Conservation (phyloP, 2,888 invertebrate species). For the Liodrosophila aerea region DNA sequence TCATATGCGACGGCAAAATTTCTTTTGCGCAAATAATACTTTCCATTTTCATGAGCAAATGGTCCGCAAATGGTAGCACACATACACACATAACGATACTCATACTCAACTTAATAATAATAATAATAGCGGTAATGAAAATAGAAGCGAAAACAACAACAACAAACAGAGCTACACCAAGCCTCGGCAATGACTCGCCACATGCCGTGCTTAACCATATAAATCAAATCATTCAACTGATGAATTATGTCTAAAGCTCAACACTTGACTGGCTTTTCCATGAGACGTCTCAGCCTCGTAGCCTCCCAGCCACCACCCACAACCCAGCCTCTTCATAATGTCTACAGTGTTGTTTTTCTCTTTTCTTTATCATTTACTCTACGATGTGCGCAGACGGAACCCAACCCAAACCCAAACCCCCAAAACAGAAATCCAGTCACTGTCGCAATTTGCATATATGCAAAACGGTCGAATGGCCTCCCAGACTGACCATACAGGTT, state of each 20-base stretch:
- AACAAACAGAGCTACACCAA: constrained; percentile 19
- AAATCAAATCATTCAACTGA: constrained; percentile 78
- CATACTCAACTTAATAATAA: constrained; percentile 40
- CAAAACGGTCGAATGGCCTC: constrained; percentile 40
- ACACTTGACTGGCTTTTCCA: constrained; percentile 69
- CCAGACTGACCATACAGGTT: constrained; percentile 8
- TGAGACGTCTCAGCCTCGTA: constrained; percentile 11
- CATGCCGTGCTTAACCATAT: constrained; percentile 74
- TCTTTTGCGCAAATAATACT: constrained; percentile 69
- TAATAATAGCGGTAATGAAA: constrained; percentile 27
- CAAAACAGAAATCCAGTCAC: no score
- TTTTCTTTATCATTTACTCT: no score
- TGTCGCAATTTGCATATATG: constrained; percentile 62
- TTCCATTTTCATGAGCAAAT: constrained; percentile 72
- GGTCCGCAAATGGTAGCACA: constrained; percentile 54
- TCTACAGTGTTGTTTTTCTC: neutral
- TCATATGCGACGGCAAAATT: constrained; percentile 53
- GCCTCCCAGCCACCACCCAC: constrained; percentile 11
- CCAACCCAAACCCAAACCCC: constrained; percentile 10
- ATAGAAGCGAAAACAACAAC: constrained; percentile 21
- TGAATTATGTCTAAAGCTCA: constrained; percentile 71
- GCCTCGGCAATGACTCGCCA: constrained; percentile 45
- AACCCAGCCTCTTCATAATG: neutral
- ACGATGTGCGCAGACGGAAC: neutral
- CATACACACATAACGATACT: constrained; percentile 27